Base-by-base conservation (phyloP, 2,888 invertebrate genomes). In the Gymnocheta viridis region DNA sequence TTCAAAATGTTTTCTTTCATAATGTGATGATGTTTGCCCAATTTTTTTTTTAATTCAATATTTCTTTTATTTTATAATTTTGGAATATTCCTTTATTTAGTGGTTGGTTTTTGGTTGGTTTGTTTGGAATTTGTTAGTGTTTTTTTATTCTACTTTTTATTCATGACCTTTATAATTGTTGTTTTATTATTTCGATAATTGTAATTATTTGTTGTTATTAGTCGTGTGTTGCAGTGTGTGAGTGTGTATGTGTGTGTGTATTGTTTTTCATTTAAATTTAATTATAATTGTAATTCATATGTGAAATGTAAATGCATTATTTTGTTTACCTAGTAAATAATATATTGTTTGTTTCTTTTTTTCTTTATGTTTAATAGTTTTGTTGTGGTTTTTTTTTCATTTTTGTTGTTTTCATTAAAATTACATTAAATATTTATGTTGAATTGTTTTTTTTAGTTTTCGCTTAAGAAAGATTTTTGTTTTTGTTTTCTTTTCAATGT, bases 251-350 rank as follows among this genome's bases (percentile, higher is more conserved):
- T 51, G 24, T 27, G 10, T 17, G 29, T 56, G 17, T 64, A 35
- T 51, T 44, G 5, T 72, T 73, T 70, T 22, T 60, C 51, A 19
- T 82, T 38, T 62, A 41, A 41, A 35, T 70, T 70, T 44, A 78
- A 60, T 54, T 70, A 19, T 74, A 85, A 62, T 69, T 66, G 38
- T 83, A 80, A 66, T 85, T 83, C 83, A 86, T 87, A 86, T 87
- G 85, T 86, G 86, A 85, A 82, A 86, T 86, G 87, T 86, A 86
- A 86, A 86, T 86, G 85, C 86, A 86, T 76, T 83, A 78, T 82
- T 86, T 85, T 82, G 79, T 82, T 81, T 78, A 66, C 51, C 70
- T 77, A 81, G 51, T 77, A 81, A 67, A 67, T 77, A 81, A 35
- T 77, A 67, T 58, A 24, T 35, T 60, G 41, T 24, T 60, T 62